phyloP scores from a whole-genome alignment of 2,888 invertebrate species.

The Machimus rusticus region DNA sequence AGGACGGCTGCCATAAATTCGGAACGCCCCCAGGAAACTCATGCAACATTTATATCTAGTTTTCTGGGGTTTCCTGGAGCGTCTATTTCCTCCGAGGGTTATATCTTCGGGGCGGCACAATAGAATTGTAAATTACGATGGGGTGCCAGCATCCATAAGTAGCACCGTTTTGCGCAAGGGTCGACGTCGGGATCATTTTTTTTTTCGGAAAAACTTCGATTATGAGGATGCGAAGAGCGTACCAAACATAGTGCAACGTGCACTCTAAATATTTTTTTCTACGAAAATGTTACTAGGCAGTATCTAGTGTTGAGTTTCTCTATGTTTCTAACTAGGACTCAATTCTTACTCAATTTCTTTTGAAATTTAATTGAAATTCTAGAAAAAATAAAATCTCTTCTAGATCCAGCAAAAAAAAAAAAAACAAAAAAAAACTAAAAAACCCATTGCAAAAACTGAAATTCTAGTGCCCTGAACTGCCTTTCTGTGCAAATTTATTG shows the following conservation, averaged over 20 bases:
- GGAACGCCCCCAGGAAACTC: conserved; percentile 36
- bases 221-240: neutral
- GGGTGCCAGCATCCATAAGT: neutral
- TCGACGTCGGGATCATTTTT: neutral
- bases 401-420: too few relatives aligned
- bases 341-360: too few relatives aligned
- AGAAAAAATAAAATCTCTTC: too few relatives aligned
- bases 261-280: too few relatives aligned
- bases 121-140: neutral
- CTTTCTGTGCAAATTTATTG: too few relatives aligned
- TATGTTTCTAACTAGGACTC: too few relatives aligned
- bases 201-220: neutral
- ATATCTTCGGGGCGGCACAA: neutral
- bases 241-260: neutral
- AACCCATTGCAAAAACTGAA: too few relatives aligned
- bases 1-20: conserved; percentile 19
- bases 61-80: neutral
- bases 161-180: neutral
- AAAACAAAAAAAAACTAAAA: too few relatives aligned
- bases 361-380: too few relatives aligned
- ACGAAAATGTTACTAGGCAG: too few relatives aligned
- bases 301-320: too few relatives aligned
- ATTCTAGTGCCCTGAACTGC: too few relatives aligned
- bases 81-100: neutral
- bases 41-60: conserved; percentile 42